Evolutionary conservation across 2,888 invertebrate genomes (phyloP), one percentile per base, ranked within the genome.

Genomic region (Cheilosia soror): DNA sequence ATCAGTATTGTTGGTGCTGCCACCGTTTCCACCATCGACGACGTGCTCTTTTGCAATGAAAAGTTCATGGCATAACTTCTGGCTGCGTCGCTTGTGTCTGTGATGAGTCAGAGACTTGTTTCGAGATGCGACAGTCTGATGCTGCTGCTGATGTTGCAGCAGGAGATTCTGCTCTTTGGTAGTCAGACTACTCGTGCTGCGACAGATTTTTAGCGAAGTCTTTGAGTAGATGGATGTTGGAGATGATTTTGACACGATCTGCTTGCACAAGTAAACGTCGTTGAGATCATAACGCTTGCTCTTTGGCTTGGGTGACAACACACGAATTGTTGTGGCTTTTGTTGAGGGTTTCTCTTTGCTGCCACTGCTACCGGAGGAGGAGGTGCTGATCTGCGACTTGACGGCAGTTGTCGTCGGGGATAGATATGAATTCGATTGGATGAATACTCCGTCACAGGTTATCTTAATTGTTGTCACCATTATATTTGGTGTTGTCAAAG

Each of bases 381-480:
- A 78, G 33, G 80, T 69, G 49, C 9, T 77, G 40, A 72, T 80
- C 51, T 81, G 72, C 2, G 82, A 73, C 40, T 73, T 78, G n/a
- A 53, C 58, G 57, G 60, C 31, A 65, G 60, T 40, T n/a, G 66
- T 79, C 33, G 89, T 87, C 27, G 91, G 89, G 80, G 90, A 89
- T 57, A 91, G 88, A 89, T 90, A 91, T 37, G 92, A 91, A 88
- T 92, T 92, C 78, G 91, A 90, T 89, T 92, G 92, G 89, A 92
- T 92, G 89, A 92, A 92, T 53, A 92, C 92, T 77, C 92, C 92
- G 90, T 92, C 92, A 89, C 92, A 92, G 86, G 92, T 92, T 88
- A 92, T 92, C 89, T 92, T 92, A 80, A 92, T 92, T 90, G 91
- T 92, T 89, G 92, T 92, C 89, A 92, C 92, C 92, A 92, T 92